These are phyloP conservation scores for Orchesella cincta DNA, from an alignment of 1,140 invertebrate species.

Conservation along the genomic window DNA sequence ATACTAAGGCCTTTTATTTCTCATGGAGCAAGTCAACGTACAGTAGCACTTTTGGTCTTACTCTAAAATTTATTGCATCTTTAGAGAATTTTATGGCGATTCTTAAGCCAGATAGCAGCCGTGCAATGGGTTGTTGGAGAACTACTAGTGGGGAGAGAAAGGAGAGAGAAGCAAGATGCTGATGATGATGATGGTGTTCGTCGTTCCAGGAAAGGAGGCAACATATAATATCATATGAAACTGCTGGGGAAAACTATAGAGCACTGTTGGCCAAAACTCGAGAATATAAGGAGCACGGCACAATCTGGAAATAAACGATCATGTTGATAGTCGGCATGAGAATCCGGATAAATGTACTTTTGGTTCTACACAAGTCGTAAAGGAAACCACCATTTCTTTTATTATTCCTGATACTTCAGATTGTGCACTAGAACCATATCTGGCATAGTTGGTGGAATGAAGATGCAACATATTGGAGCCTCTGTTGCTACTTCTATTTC, in stretches of 20 bases:
- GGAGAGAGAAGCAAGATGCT: not conserved
- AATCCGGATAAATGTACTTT: constrained; percentile 14
- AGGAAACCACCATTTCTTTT: not conserved
- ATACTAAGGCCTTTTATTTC: not conserved
- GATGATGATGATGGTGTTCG: not conserved
- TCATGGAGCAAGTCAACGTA: not conserved
- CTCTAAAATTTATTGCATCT: constrained; percentile 29
- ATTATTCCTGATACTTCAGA: not conserved
- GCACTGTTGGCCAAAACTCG: not conserved
- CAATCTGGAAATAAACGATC: not conserved
- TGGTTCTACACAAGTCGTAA: not conserved
- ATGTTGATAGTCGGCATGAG: constrained; percentile 13
- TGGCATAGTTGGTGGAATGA: not conserved
- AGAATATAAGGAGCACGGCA: not conserved
- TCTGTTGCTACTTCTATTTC: not conserved
- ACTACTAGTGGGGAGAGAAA: not conserved
- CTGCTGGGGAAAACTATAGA: not conserved
- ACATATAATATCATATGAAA: not conserved
- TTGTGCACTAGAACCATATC: not conserved
- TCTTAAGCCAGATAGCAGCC: constrained; percentile 27
- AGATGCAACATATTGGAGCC: not conserved
- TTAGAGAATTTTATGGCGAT: constrained; percentile 30
- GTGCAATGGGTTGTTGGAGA: not conserved
- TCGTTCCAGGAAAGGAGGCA: not conserved
- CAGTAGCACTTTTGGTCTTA: constrained; percentile 15